Conservation (phyloP, 53 echinoderm and acorn worm genomes). For the Holothuria leucospilota region DNA sequence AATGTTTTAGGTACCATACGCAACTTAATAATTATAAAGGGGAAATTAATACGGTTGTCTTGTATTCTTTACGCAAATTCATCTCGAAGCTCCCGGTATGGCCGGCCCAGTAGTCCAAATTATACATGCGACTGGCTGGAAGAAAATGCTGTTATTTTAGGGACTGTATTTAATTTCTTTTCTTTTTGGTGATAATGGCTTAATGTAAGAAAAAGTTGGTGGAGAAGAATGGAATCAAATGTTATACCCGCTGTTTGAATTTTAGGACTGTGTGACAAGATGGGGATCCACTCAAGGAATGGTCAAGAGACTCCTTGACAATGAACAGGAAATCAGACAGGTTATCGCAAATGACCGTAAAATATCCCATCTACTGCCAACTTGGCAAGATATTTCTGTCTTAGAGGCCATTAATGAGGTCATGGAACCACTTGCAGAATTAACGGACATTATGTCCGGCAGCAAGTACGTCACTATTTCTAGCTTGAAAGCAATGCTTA, state of each 20-base stretch:
- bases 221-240: neutral
- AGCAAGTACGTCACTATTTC: constrained; percentile 27
- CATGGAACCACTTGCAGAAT: constrained; percentile 18
- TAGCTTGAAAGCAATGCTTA: neutral
- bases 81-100: too few species aligned
- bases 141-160: too few species aligned
- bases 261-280: constrained; percentile 41
- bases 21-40: too few species aligned
- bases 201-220: too few species aligned
- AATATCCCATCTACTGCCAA: constrained; percentile 21
- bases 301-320: constrained; percentile 43
- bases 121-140: too few species aligned
- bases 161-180: too few species aligned
- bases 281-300: constrained; percentile 62
- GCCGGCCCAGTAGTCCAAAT: too few species aligned
- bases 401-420: neutral
- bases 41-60: too few species aligned
- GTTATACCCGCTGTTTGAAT: neutral
- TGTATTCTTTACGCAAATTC: too few species aligned
- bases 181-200: too few species aligned
- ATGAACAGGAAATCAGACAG: constrained; percentile 11
- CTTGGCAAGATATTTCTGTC: constrained; percentile 50
- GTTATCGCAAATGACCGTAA: constrained; percentile 8
- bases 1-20: too few species aligned
- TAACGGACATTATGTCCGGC: constrained; percentile 56